Conservation (phyloP, 2,888 invertebrate species). For the Epsilonema sp. region DNA sequence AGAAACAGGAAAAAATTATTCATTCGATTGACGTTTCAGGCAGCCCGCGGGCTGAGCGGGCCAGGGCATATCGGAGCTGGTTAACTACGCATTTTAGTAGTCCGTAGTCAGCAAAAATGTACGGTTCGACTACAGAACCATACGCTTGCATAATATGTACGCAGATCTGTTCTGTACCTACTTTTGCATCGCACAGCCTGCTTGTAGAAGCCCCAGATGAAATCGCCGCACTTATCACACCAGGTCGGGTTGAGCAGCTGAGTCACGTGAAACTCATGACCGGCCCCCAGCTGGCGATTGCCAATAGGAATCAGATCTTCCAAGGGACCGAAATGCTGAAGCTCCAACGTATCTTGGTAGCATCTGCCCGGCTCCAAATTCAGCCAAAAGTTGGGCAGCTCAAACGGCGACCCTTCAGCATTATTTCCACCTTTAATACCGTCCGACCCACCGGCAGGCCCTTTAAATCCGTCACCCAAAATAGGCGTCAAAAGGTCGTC, state of each 20-base stretch:
- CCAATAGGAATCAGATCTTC: conserved; percentile 17
- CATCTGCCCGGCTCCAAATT: conserved; percentile 12
- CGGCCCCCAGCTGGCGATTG: conserved; percentile 14
- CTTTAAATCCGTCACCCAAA: neutral
- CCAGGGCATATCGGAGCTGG: no score
- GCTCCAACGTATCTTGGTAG: conserved; percentile 7
- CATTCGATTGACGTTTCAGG: no score
- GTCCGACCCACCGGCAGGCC: no score
- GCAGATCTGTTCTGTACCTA: no score
- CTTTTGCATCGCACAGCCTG: conserved; percentile 33
- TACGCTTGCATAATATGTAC: no score
- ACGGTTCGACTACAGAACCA: no score
- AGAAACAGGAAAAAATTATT: no score
- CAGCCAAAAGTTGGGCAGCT: conserved; percentile 3
- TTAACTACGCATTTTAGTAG: no score
- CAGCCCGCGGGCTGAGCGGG: no score
- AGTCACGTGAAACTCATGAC: conserved; percentile 17
- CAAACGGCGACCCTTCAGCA: neutral
- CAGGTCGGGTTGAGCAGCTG: conserved; percentile 32
- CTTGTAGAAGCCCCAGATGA: conserved; percentile 35
- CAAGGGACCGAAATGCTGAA: conserved; percentile 20
- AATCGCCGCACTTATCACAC: conserved; percentile 38
- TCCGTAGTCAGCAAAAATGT: no score
- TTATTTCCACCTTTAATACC: no score
- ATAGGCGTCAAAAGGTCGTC: neutral